Base-by-base conservation (phyloP, 2,113 vertebrate species). In the Melospiza melodia region DNA sequence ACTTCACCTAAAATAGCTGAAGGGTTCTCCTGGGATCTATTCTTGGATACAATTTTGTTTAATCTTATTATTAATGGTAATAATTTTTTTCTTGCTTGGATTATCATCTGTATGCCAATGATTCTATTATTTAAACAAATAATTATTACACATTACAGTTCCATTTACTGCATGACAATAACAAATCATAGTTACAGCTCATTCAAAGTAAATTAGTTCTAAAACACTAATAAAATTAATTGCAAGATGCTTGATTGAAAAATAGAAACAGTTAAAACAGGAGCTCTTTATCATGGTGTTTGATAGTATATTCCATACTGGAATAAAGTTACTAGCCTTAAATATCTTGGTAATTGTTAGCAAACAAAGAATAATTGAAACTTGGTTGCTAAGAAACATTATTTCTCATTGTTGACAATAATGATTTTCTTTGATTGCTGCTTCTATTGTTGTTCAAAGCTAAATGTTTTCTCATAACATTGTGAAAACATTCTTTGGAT, bases 101-200 rank as follows among this genome's bases (percentile, higher is more conserved):
- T 94, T 97, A 97, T 97, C 82, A 93, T 98, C 93, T 92, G 43
- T 88, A 97, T 90, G 79, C 82, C 97, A 97, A 93, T 87, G 91
- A 94, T 95, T 95, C 82, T 90, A 97, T 97, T 98, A 98, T 97
- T 98, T 98, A 98, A 98, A 98, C 95, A 98, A 98, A 98, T 97
- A 98, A 98, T 98, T 97, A 97, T 96, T 97, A 93, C 71, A 87
- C 94, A 95, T 97, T 97, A 95, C 71, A 95, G 94, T 97, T 96
- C 93, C 74, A 96, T 97, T 97, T 98, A 96, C 85, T 93, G 88
- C 73, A 83, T 79, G 96, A 97, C 94, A 95, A 94, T 95, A 97
- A 97, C 94, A 98, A 98, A 98, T 97, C 94, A 96, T 82, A 97
- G 90, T 96, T 97, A 97, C 48, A 43, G 84, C 69, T 97, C 95